Evolutionary conservation across 2,113 vertebrate species (phyloP).

Genomic region (Xenopus laevis): DNA sequence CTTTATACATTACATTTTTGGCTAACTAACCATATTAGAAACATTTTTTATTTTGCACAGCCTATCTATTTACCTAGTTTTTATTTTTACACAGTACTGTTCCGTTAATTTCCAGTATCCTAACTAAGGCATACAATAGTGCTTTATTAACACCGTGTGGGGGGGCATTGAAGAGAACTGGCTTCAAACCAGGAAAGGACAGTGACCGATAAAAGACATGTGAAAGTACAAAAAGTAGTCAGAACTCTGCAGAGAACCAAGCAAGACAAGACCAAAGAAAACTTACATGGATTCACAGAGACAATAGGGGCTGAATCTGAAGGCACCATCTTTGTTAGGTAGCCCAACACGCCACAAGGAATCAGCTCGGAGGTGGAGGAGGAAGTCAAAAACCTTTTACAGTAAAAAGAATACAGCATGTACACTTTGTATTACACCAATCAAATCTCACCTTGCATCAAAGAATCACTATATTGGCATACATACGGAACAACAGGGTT

Average conservation of each 20-base stretch:
- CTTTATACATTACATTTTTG: too few relatives aligned
- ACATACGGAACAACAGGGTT: background rate
- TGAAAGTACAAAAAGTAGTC: background rate
- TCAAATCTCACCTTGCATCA: too few relatives aligned
- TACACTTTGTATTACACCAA: too few relatives aligned
- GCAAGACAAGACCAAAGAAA: background rate
- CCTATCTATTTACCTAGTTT: too few relatives aligned
- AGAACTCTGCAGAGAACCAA: background rate
- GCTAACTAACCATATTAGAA: too few relatives aligned
- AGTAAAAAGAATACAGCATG: background rate
- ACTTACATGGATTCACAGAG: slow-evolving; percentile 83
- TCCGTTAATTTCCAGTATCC: too few relatives aligned
- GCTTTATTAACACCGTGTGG: too few relatives aligned
- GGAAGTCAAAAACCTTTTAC: slow-evolving; percentile 86
- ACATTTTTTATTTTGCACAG: too few relatives aligned
- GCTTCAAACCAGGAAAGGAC: background rate
- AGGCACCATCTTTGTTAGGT: slow-evolving; percentile 83
- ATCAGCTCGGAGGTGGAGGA: slow-evolving; percentile 87
- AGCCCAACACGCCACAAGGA: slow-evolving; percentile 87
- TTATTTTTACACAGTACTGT: too few relatives aligned
- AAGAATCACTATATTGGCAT: background rate
- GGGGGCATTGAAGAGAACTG: too few relatives aligned
- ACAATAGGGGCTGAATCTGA: slow-evolving; percentile 94
- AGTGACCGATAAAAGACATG: background rate
- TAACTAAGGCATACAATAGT: too few relatives aligned